Conservation (phyloP, 2,113 vertebrate species). For the Phrynocephalus versicolor region DNA sequence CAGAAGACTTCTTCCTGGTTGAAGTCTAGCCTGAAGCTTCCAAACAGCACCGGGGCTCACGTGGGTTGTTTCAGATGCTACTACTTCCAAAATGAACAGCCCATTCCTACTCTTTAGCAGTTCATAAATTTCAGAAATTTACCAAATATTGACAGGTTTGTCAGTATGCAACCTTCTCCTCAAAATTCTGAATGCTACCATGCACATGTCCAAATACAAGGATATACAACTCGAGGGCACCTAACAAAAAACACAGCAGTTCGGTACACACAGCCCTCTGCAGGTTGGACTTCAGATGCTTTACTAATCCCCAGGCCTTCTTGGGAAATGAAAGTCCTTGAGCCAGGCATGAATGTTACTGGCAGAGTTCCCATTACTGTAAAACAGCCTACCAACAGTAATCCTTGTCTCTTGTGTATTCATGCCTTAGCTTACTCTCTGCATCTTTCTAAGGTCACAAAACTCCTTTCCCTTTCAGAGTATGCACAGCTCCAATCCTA, state of each 20-base stretch:
- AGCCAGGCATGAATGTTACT: conserved; percentile 65
- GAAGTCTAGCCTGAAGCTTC: too few species aligned
- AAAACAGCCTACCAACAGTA: conserved; percentile 61
- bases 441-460: conserved; percentile 63
- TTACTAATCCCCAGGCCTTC: conserved; percentile 58
- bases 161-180: conserved; percentile 8
- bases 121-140: not conserved
- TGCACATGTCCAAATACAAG: not conserved
- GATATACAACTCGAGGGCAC: conserved; percentile 15
- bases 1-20: too few species aligned
- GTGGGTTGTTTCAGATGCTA: too few species aligned
- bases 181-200: conserved; percentile 35
- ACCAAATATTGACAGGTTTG: not conserved
- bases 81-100: too few species aligned
- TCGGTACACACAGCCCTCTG: conserved; percentile 32
- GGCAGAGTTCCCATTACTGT: conserved; percentile 63
- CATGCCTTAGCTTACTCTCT: conserved; percentile 45
- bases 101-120: not conserved
- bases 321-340: conserved; percentile 67
- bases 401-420: conserved; percentile 41
- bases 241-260: conserved; percentile 12
- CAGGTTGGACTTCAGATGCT: conserved; percentile 51
- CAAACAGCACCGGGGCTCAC: too few species aligned
- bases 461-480: conserved; percentile 64
- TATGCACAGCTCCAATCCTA: conserved; percentile 53